Evolutionary conservation across 2,113 vertebrate species (phyloP).

Genomic region (Laticauda colubrina): DNA sequence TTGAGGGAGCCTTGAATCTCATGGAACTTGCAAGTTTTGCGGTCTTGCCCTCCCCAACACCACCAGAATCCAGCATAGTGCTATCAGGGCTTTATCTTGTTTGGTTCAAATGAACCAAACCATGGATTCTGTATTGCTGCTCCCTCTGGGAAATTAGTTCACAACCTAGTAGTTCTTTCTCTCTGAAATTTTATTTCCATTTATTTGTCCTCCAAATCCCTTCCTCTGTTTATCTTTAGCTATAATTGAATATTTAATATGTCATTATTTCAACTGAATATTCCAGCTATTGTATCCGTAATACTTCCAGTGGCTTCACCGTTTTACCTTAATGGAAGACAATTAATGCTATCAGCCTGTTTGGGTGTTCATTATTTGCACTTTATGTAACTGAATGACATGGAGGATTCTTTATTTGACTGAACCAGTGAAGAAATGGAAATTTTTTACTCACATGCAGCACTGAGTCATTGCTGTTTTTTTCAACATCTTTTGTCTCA

Average conservation of each 20-base stretch:
- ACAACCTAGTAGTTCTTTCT: constrained; percentile 58
- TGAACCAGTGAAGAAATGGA: not conserved
- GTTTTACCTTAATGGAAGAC: constrained; percentile 26
- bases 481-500: not conserved
- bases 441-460: not conserved
- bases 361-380: not conserved
- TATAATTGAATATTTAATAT: no score
- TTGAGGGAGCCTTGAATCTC: constrained; percentile 15
- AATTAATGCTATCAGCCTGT: constrained; percentile 27
- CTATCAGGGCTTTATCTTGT: constrained; percentile 50
- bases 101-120: constrained; percentile 55
- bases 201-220: constrained; percentile 57
- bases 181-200: constrained; percentile 58
- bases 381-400: not conserved
- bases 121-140: constrained; percentile 57
- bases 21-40: not conserved
- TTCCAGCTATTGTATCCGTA: constrained; percentile 16
- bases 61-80: not conserved
- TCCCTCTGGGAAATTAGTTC: constrained; percentile 64
- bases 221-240: constrained; percentile 66
- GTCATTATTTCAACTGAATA: constrained; percentile 59
- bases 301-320: constrained; percentile 39
- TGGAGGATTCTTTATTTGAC: not conserved
- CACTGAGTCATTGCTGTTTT: not conserved
- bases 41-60: constrained; percentile 2